A percentile compares a stretch with the other conserved stretches of the same genome.
Evolutionary conservation across 2,888 invertebrate species (phyloP).

Genomic region (Athetis lepigone): DNA sequence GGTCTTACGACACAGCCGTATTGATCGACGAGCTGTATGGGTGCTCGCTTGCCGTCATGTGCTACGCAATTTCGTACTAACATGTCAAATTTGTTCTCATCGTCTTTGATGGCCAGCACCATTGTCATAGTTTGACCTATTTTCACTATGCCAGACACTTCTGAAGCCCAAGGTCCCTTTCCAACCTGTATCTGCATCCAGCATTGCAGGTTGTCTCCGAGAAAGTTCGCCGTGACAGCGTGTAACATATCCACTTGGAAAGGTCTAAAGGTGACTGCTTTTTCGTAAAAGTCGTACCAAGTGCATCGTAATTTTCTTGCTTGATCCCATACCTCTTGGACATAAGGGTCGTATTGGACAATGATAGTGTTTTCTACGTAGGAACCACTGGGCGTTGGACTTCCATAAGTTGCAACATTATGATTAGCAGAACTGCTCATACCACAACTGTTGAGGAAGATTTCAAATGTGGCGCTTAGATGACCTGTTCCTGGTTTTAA

Average conservation of each 20-base stretch:
- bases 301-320: constrained; percentile 97
- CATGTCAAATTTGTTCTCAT: constrained; percentile 99
- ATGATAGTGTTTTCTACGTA: constrained; percentile 98
- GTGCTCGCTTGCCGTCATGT: constrained; percentile 97
- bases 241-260: constrained; percentile 99
- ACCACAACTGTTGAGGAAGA: constrained; percentile 97
- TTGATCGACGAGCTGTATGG: constrained; percentile 97
- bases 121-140: constrained; percentile 99
- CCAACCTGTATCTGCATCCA: constrained; percentile 99
- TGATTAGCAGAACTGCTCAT: constrained; percentile 98
- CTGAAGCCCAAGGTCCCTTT: constrained; percentile 99
- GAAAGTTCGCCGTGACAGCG: constrained; percentile 98
- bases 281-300: constrained; percentile 99
- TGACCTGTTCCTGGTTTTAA: constrained; percentile 97
- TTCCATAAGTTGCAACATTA: constrained; percentile 95
- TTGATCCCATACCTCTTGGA: constrained; percentile 99
- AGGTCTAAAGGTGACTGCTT: constrained; percentile 97
- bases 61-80: constrained; percentile 98
- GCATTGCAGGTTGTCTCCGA: constrained; percentile 98
- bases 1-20: constrained; percentile 98
- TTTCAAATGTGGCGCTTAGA: constrained; percentile 97
- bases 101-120: constrained; percentile 98
- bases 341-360: constrained; percentile 98
- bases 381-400: constrained; percentile 97
- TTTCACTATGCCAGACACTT: constrained; percentile 98